Conservation (phyloP, 2,797 vertebrate genomes). For the Odontamblyopus rebecca region DNA sequence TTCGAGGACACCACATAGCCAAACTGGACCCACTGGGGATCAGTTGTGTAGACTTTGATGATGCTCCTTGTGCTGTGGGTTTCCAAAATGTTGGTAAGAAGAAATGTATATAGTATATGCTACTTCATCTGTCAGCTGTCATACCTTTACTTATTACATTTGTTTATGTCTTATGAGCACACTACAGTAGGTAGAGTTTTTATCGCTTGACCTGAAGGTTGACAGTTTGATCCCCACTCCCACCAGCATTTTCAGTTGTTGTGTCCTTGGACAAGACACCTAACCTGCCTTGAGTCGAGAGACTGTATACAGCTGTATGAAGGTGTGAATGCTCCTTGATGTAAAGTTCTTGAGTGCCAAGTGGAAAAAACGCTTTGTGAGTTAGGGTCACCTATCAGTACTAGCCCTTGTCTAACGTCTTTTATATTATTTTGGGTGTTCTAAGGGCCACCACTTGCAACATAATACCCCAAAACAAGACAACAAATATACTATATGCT, state of each 20-base stretch:
- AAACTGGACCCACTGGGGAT: constrained; percentile 95
- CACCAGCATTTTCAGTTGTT: too few relatives aligned
- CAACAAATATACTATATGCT: background rate
- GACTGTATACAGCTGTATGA: background rate
- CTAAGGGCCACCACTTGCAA: background rate
- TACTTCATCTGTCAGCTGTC: background rate
- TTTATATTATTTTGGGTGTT: background rate
- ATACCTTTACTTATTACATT: too few relatives aligned
- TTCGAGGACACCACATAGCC: constrained; percentile 93
- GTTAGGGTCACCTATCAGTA: background rate
- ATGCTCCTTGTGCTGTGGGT: constrained; percentile 84
- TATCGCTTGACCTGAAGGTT: background rate
- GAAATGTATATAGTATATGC: background rate
- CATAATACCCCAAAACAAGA: background rate
- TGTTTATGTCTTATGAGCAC: too few relatives aligned
- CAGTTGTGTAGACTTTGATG: constrained; percentile 94
- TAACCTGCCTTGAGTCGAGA: background rate
- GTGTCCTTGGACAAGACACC: background rate
- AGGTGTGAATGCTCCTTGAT: background rate
- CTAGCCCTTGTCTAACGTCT: background rate
- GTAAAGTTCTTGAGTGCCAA: background rate
- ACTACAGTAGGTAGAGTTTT: background rate
- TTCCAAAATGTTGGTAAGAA: constrained; percentile 91
- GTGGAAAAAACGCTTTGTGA: background rate
- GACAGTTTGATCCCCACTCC: background rate